These are phyloP conservation scores for Ceyx margarethae DNA, from an alignment of 2,113 vertebrate genomes.

Conservation along the genomic window DNA sequence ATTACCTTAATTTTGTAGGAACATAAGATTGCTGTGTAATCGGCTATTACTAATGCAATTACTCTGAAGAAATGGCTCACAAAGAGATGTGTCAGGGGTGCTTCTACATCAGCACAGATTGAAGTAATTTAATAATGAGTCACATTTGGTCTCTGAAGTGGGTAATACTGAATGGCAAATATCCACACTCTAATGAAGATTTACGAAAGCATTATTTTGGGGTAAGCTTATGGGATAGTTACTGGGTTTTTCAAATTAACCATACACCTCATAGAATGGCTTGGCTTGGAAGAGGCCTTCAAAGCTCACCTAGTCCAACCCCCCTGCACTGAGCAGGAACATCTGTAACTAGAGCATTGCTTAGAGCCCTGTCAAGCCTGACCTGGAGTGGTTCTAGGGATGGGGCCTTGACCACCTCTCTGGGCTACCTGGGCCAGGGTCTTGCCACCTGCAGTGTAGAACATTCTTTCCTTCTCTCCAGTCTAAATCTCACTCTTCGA, in stretches of 20 bases:
- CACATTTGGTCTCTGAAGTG: conserved; percentile 64
- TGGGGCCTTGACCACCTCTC: background rate
- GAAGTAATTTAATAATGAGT: conserved; percentile 70
- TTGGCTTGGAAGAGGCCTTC: background rate
- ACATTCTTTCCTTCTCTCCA: background rate
- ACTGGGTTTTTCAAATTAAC: background rate
- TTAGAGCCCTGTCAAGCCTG: background rate
- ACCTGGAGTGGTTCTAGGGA: background rate
- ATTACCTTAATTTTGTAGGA: conserved; percentile 71
- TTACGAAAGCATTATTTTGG: conserved; percentile 34
- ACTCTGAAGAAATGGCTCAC: conserved; percentile 62
- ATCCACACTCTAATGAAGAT: conserved; percentile 41
- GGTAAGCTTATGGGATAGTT: background rate
- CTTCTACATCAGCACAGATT: conserved; percentile 55
- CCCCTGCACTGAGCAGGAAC: background rate
- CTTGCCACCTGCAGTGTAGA: background rate
- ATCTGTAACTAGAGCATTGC: background rate
- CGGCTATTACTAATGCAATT: conserved; percentile 70
- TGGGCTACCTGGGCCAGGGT: no score
- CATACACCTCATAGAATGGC: background rate
- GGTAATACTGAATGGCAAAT: conserved; percentile 51
- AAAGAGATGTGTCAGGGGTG: conserved; percentile 54
- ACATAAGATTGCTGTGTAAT: conserved; percentile 65
- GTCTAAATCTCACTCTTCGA: background rate
- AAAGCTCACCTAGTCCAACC: background rate